Conservation (phyloP, 2,888 invertebrate genomes). For the Cryptus viduatorius region DNA sequence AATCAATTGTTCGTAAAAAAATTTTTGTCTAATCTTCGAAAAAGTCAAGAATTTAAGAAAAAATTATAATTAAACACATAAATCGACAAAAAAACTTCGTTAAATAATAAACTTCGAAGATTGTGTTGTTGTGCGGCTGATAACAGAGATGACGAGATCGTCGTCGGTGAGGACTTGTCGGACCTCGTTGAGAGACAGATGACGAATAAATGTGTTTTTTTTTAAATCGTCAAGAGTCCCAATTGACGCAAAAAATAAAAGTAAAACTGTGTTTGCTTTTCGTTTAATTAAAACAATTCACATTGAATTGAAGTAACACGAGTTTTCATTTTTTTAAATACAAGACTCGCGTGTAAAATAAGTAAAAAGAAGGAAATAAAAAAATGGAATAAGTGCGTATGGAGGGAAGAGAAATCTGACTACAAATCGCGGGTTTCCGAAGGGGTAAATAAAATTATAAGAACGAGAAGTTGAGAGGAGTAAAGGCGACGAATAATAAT, state of each 20-base stretch:
- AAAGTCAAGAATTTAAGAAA: neutral
- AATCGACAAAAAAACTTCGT: conserved; percentile 5
- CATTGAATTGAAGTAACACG: neutral
- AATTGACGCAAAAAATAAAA: neutral
- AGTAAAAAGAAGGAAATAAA: neutral
- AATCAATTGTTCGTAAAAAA: neutral
- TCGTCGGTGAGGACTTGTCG: conserved; percentile 37
- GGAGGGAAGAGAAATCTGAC: neutral
- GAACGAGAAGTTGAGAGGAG: neutral
- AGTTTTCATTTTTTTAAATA: neutral
- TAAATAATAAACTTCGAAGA: neutral
- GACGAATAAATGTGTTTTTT: conserved; percentile 42
- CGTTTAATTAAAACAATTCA: neutral
- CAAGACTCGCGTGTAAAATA: neutral
- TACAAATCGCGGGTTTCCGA: neutral
- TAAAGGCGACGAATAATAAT: conserved; percentile 8
- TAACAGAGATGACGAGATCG: conserved; percentile 47
- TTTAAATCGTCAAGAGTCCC: conserved; percentile 23
- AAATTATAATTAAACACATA: neutral
- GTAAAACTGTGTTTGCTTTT: neutral
- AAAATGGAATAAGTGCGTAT: neutral
- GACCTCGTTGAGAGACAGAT: conserved; percentile 40
- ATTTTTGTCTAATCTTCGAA: neutral
- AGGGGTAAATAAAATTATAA: neutral
- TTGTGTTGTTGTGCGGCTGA: conserved; percentile 6